Percentiles rank a stretch among this genome's conserved stretches.
Conservation (phyloP, 2,113 vertebrate species). For the Muntiacus muntjak region DNA sequence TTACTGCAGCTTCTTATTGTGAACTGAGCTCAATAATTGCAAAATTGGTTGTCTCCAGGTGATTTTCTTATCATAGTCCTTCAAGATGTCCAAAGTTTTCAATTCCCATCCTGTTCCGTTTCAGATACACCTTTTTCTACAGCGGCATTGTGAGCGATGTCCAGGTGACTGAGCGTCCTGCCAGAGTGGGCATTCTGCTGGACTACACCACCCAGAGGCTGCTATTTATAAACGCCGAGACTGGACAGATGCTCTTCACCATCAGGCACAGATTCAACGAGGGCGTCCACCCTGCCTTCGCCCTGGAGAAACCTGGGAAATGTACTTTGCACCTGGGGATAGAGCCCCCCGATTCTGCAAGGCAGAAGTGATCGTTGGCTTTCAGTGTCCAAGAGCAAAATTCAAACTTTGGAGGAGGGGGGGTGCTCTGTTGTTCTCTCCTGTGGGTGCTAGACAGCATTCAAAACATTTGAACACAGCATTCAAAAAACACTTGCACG, state of each 20-base stretch:
- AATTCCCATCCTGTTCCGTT: slow-evolving; percentile 72
- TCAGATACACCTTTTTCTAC: slow-evolving; percentile 90
- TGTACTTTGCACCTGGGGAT: slow-evolving; percentile 85
- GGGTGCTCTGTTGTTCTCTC: neutral
- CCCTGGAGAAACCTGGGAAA: slow-evolving; percentile 88
- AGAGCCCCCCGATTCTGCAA: slow-evolving; percentile 89
- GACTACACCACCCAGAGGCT: slow-evolving; percentile 87
- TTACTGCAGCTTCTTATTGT: neutral
- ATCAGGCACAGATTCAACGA: slow-evolving; percentile 85
- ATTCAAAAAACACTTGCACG: neutral
- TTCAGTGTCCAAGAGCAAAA: neutral
- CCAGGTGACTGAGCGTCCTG: slow-evolving; percentile 81
- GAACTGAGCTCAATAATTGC: neutral
- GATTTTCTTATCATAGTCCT: slow-evolving; percentile 38
- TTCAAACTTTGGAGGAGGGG: neutral
- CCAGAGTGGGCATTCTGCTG: slow-evolving; percentile 89
- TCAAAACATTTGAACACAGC: neutral
- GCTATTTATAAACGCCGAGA: slow-evolving; percentile 91
- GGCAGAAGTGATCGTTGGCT: slow-evolving; percentile 82
- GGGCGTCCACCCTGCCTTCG: slow-evolving; percentile 87
- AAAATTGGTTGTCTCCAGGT: neutral
- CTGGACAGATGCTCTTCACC: slow-evolving; percentile 87
- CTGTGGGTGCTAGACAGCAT: neutral
- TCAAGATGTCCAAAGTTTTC: neutral
- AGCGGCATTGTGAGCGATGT: slow-evolving; percentile 82